Evolutionary conservation across 1,140 invertebrate genomes (phyloP), one percentile per base, ranked within the genome.

Genomic region (Phymorhynchus buccinoides): DNA sequence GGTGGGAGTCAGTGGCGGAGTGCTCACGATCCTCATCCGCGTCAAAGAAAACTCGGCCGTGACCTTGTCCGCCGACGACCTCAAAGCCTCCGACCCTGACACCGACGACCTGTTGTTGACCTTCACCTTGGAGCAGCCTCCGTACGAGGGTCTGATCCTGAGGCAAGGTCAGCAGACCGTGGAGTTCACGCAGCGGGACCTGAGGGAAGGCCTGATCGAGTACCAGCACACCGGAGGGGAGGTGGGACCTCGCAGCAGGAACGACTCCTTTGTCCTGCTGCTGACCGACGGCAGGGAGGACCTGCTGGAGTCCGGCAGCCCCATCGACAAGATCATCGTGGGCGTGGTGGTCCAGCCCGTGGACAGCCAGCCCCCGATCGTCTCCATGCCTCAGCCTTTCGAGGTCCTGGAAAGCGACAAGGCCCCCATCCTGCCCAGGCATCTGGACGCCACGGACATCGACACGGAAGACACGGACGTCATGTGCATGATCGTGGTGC

Each of bases 171-270:
- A 87, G 32, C 85, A 87, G 32, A 88, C 89, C 2, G 88, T 89
- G 30, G 82, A 89, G 37, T 94, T 94, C 86, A 93, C 91, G 27
- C 92, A 92, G 83, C 87, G 89, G 39, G 89, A 94, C 75, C 86
- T 94, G 37, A 68, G 90, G 16, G 86, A 89, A 32, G 87, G 88
- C 14, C 83, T 80, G 52, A 89, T 94, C 16, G 62, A 85, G 39
- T 94, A 94, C 86, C 82, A 87, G 42, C 93, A 94, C 80, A 88
- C 89, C 16, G 90, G 91, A 6, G 89, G 87, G 4, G 93, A 94
- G 87, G 91, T 94, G 37, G 93, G 93, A 22, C 39, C 79, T 18
- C 66, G 86, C 0, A 75, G 82, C 3, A 30, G 86, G n/a, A 89
- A 87, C 37, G 94, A 94, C 85, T 86, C 86, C 35, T 93, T 94